A percentile compares a stretch with the other conserved stretches of the same genome.
phyloP scores from a whole-genome alignment of 2,113 vertebrate genomes.

The Ciconia boyciana region DNA sequence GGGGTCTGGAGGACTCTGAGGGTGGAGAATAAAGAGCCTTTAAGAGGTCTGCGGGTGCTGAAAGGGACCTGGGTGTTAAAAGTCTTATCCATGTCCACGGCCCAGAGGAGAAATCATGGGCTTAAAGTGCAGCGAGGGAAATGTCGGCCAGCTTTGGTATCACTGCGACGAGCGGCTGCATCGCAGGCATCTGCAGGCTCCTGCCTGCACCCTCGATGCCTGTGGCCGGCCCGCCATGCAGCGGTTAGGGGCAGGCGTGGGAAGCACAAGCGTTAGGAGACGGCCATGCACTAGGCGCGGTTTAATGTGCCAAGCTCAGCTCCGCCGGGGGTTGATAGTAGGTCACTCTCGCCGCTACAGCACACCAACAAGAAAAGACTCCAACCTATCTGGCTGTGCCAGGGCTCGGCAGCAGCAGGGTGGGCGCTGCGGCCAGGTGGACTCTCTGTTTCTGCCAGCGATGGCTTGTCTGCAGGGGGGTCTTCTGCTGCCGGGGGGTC shows the following conservation, averaged over 20 bases:
- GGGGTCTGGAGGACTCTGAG: fast-evolving
- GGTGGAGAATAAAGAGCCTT: background rate
- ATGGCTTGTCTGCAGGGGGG: background rate
- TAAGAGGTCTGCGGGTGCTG: background rate
- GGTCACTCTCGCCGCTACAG: background rate
- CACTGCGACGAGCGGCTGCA: fast-evolving
- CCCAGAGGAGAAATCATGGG: background rate
- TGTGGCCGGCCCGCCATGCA: background rate
- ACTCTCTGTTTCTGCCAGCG: background rate
- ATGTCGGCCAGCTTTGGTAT: background rate
- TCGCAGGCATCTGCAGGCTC: fast-evolving
- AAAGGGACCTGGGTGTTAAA: background rate
- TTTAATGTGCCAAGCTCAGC: slow-evolving; percentile 57
- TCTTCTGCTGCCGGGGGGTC: background rate
- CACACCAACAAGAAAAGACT: slow-evolving; percentile 33
- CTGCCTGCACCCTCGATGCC: background rate
- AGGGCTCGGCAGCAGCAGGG: fast-evolving
- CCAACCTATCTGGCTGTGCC: slow-evolving; percentile 29
- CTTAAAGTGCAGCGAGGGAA: background rate
- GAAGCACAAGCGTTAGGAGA: slow-evolving; percentile 53
- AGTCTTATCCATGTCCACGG: background rate
- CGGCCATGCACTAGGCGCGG: slow-evolving; percentile 30
- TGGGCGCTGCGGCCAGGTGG: background rate
- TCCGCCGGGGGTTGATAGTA: background rate
- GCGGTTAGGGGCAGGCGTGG: background rate